Evolutionary conservation across 2,888 invertebrate species (phyloP).

Genomic region (Thumatha senex): DNA sequence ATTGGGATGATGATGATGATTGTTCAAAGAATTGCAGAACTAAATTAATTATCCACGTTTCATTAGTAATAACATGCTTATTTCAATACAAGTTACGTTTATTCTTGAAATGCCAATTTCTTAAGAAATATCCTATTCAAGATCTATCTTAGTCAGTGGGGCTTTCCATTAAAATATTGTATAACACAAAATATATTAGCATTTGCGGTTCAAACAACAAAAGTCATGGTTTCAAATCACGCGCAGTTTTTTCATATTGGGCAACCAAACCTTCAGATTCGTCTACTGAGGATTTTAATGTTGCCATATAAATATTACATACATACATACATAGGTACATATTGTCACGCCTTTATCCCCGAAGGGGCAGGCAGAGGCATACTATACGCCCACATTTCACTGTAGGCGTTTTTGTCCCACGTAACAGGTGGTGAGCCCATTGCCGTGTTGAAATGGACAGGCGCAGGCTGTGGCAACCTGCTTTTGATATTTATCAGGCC

Average conservation of each 20-base stretch:
- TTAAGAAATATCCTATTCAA: conserved; percentile 19
- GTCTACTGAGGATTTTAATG: conserved; percentile 42
- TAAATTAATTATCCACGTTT: conserved; percentile 15
- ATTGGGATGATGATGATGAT: conserved; percentile 10
- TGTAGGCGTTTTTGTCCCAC: too few species aligned
- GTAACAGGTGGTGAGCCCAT: too few species aligned
- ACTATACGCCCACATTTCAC: too few species aligned
- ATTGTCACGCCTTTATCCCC: too few species aligned
- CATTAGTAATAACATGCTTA: conserved; percentile 19
- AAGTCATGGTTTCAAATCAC: conserved; percentile 64
- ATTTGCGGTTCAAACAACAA: conserved; percentile 63
- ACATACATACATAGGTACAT: too few species aligned
- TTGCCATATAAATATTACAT: too few species aligned
- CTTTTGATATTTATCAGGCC: too few species aligned
- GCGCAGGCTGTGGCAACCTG: too few species aligned
- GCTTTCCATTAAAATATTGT: conserved; percentile 49
- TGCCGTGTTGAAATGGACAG: too few species aligned
- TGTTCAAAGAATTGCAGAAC: conserved; percentile 10
- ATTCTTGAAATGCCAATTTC: conserved; percentile 37
- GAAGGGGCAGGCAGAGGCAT: too few species aligned
- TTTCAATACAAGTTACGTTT: conserved; percentile 18
- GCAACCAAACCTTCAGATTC: conserved; percentile 63
- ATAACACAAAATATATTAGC: conserved; percentile 59
- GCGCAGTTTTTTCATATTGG: conserved; percentile 63
- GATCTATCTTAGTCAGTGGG: conserved; percentile 47